These are phyloP conservation scores for Myathropa florea DNA, from an alignment of 2,888 invertebrate species.

Conservation along the genomic window DNA sequence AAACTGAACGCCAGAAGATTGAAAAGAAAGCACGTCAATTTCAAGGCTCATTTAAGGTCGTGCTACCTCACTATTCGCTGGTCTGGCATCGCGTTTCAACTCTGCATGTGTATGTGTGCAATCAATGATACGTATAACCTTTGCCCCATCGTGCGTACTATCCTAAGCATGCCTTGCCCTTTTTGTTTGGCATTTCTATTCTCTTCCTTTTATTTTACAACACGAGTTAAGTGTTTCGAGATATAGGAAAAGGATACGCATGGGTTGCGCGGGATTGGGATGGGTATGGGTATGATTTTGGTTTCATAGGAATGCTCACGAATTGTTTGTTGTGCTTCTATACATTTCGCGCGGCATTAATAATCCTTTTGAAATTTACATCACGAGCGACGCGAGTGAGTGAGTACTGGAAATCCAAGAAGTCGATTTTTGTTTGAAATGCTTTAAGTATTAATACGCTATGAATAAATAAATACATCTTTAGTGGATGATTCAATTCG, in stretches of 20 bases:
- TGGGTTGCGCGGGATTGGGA: neutral
- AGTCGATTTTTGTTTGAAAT: neutral
- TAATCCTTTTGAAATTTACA: neutral
- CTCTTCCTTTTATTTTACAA: conserved; percentile 1
- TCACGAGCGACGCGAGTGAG: no score
- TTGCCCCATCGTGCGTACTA: conserved; percentile 14
- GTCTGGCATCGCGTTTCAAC: conserved; percentile 7
- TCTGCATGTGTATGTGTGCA: neutral
- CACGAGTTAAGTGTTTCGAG: conserved; percentile 3
- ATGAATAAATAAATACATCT: neutral
- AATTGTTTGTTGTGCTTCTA: neutral
- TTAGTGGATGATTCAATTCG: neutral
- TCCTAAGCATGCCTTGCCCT: neutral
- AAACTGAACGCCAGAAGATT: conserved; percentile 30
- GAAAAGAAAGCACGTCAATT: conserved; percentile 40
- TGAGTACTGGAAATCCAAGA: neutral
- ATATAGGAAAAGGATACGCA: neutral
- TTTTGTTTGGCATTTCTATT: neutral
- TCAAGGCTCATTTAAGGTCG: conserved; percentile 42
- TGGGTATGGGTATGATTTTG: neutral
- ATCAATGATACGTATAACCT: conserved; percentile 36
- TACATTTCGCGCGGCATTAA: conserved; percentile 10
- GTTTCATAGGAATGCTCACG: conserved; percentile 10
- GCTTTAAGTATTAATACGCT: neutral
- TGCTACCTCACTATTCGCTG: conserved; percentile 27